Conservation (phyloP, 2,113 vertebrate species). For the Corythaixoides concolor region DNA sequence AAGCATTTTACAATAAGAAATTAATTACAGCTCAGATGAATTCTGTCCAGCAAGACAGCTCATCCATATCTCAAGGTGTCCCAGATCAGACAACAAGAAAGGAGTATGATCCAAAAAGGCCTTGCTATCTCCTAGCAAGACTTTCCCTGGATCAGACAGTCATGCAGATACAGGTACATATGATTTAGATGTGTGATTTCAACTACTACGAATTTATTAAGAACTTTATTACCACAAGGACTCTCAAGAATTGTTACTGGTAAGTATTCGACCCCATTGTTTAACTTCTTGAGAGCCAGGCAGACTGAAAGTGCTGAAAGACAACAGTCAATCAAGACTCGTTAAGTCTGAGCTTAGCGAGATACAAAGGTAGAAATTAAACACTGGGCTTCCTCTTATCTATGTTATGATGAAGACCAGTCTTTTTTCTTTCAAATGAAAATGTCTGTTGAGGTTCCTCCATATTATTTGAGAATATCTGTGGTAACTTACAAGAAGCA, state of each 20-base stretch:
- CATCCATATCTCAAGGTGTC: neutral
- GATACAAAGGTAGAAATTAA: neutral
- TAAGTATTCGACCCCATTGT: neutral
- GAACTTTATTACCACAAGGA: neutral
- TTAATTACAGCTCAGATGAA: neutral
- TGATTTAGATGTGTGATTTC: neutral
- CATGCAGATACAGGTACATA: neutral
- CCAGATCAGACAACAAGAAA: neutral
- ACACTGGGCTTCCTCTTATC: neutral
- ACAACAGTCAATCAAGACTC: fast-evolving
- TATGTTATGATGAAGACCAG: neutral
- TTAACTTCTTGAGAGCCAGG: neutral
- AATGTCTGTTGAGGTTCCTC: neutral
- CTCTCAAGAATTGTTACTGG: neutral
- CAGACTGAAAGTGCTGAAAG: neutral
- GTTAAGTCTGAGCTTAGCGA: neutral
- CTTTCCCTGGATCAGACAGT: neutral
- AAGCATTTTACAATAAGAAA: neutral
- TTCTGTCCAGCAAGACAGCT: neutral
- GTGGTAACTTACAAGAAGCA: neutral
- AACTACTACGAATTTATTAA: neutral
- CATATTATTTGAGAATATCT: neutral
- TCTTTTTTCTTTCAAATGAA: neutral
- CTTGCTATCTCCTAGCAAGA: neutral
- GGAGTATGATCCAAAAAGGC: neutral